Conservation (phyloP, 1,140 invertebrate genomes). For the Heliconius congener region DNA sequence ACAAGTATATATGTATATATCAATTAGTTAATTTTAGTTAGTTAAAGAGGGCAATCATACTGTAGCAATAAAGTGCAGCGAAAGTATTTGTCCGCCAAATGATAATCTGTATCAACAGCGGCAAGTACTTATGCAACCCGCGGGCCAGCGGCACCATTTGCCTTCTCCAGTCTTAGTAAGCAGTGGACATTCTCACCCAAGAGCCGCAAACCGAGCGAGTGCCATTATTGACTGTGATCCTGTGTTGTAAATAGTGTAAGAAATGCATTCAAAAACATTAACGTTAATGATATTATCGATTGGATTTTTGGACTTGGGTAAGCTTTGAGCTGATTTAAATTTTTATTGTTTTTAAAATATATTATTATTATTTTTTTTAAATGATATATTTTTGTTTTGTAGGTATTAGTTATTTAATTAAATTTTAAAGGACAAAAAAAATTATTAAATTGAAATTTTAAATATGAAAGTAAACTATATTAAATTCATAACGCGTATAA, state of each 20-base stretch:
- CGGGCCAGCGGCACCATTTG: slow-evolving; percentile 54
- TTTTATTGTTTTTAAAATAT: neutral
- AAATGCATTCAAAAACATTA: slow-evolving; percentile 40
- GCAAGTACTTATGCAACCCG: slow-evolving; percentile 72
- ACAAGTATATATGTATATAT: neutral
- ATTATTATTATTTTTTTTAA: too few species aligned
- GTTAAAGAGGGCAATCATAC: slow-evolving; percentile 47
- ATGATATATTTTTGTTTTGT: too few species aligned
- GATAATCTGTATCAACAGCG: slow-evolving; percentile 76
- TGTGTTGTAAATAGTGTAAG: slow-evolving; percentile 47
- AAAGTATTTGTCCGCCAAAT: slow-evolving; percentile 79
- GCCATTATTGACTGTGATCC: slow-evolving; percentile 51
- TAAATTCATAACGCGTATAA: too few species aligned
- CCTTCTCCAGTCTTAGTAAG: slow-evolving; percentile 58
- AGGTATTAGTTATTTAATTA: too few species aligned
- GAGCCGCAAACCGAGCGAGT: slow-evolving; percentile 46
- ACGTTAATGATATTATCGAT: slow-evolving; percentile 44
- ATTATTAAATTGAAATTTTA: too few species aligned
- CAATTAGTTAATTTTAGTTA: slow-evolving; percentile 2
- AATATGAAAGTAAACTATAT: too few species aligned
- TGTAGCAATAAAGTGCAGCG: slow-evolving; percentile 65
- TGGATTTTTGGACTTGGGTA: slow-evolving; percentile 43
- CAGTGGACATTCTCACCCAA: slow-evolving; percentile 46
- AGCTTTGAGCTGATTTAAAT: slow-evolving; percentile 19
- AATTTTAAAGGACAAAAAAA: too few species aligned